Percentiles rank a stretch among this genome's conserved stretches.
phyloP scores from a whole-genome alignment of 1,140 invertebrate genomes.

The Pseudachorutes palmiensis region DNA sequence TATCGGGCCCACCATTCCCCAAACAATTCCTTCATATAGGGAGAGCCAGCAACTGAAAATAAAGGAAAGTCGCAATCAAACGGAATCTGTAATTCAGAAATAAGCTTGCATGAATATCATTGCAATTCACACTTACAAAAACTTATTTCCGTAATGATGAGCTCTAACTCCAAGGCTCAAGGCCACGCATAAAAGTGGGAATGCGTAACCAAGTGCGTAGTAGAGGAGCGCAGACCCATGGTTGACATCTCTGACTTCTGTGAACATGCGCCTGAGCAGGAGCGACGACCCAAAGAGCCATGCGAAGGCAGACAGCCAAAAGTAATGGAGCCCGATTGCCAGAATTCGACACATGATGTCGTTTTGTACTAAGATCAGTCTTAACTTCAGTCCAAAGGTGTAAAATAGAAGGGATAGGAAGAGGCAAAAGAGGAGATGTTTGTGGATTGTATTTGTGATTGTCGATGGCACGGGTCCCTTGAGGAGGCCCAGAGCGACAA shows the following conservation, averaged over 20 bases:
- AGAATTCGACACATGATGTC: slow-evolving; percentile 48
- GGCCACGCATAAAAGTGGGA: slow-evolving; percentile 83
- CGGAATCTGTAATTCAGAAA: slow-evolving; percentile 3
- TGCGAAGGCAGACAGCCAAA: slow-evolving; percentile 60
- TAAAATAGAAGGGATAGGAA: slow-evolving; percentile 78
- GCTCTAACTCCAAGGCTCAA: slow-evolving; percentile 83
- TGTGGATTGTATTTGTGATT: slow-evolving; percentile 89
- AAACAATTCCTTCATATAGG: slow-evolving; percentile 80
- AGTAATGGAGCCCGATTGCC: slow-evolving; percentile 77
- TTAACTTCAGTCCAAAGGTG: slow-evolving; percentile 71
- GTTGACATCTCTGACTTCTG: slow-evolving; percentile 92
- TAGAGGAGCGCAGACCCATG: slow-evolving; percentile 90
- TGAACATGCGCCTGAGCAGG: slow-evolving; percentile 88
- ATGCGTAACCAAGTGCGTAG: slow-evolving; percentile 88
- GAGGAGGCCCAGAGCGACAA: slow-evolving; percentile 64
- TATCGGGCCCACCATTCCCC: slow-evolving; percentile 81
- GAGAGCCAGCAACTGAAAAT: slow-evolving; percentile 85
- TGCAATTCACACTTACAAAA: slow-evolving; percentile 63
- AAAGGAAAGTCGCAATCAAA: slow-evolving; percentile 14
- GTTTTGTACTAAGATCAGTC: slow-evolving; percentile 56
- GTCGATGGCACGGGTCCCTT: slow-evolving; percentile 63
- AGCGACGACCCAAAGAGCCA: slow-evolving; percentile 88
- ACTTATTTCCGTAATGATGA: slow-evolving; percentile 89
- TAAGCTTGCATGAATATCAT: neutral
- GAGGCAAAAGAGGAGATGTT: slow-evolving; percentile 81